Conservation (phyloP, 2,888 invertebrate genomes). For the Aradus depressus region DNA sequence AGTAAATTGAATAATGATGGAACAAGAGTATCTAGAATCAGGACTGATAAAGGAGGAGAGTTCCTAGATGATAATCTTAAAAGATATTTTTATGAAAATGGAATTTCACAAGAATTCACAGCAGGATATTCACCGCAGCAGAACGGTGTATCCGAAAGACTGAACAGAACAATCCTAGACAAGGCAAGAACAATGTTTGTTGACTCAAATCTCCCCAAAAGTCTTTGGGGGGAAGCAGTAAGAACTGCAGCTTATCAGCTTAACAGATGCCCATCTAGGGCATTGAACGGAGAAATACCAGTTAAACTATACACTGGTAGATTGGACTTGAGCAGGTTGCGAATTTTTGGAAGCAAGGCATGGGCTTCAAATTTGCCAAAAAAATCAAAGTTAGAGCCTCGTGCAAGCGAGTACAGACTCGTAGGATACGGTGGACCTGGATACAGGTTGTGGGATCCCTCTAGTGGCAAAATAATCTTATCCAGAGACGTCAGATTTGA, state of each 20-base stretch:
- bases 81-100: no score
- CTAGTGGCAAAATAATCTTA: constrained; percentile 11
- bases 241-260: constrained; percentile 13
- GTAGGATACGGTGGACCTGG: constrained; percentile 22
- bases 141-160: no score
- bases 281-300: constrained; percentile 11
- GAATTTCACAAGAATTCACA: no score
- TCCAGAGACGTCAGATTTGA: constrained; percentile 27
- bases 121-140: no score
- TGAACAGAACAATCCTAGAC: no score
- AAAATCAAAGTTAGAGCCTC: constrained; percentile 18
- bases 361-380: constrained; percentile 20
- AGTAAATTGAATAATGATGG: no score
- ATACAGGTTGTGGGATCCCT: constrained; percentile 18
- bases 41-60: no score
- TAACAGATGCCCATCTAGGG: constrained; percentile 18
- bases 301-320: constrained; percentile 13
- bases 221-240: constrained; percentile 20
- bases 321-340: constrained; percentile 5
- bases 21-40: no score
- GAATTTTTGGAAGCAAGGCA: constrained; percentile 21
- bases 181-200: no score
- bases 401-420: constrained; percentile 13
- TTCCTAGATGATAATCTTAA: no score
- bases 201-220: constrained; percentile 19